These are phyloP conservation scores for Periophthalmodon schlosseri DNA, from an alignment of 2,113 vertebrate genomes.

Conservation along the genomic window DNA sequence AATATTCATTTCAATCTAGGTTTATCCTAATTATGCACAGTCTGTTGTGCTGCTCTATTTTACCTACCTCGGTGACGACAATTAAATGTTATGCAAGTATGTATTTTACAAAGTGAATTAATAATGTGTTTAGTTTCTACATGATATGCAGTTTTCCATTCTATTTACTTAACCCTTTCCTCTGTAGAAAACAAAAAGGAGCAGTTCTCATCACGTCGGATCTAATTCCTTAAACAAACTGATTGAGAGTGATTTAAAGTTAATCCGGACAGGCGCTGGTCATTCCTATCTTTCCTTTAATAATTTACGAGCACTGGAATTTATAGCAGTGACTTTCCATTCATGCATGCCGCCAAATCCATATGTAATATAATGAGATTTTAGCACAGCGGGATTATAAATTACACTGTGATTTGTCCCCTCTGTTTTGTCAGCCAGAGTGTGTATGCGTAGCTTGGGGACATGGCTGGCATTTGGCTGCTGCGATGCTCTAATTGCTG, in stretches of 20 bases:
- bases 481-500: constrained; percentile 74
- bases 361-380: constrained; percentile 78
- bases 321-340: constrained; percentile 59
- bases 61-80: too few species aligned
- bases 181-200: constrained; percentile 33
- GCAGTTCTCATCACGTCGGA: constrained; percentile 45
- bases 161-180: constrained; percentile 38
- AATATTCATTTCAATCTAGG: background rate
- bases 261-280: constrained; percentile 66
- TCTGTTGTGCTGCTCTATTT: background rate
- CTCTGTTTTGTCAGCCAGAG: constrained; percentile 69
- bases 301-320: constrained; percentile 73
- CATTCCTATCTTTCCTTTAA: constrained; percentile 73
- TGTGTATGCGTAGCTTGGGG: constrained; percentile 69
- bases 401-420: constrained; percentile 75
- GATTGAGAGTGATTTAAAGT: constrained; percentile 67
- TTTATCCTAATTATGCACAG: background rate
- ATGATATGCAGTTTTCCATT: constrained; percentile 37
- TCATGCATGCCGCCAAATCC: constrained; percentile 64
- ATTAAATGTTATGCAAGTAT: background rate
- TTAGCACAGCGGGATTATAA: constrained; percentile 74
- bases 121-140: background rate
- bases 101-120: background rate
- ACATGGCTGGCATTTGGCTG: constrained; percentile 77
- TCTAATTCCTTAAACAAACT: constrained; percentile 75